Percentiles rank a stretch among this genome's conserved stretches.
Evolutionary conservation across 2,888 invertebrate species (phyloP).

Genomic region (Muschampia plurimacula): DNA sequence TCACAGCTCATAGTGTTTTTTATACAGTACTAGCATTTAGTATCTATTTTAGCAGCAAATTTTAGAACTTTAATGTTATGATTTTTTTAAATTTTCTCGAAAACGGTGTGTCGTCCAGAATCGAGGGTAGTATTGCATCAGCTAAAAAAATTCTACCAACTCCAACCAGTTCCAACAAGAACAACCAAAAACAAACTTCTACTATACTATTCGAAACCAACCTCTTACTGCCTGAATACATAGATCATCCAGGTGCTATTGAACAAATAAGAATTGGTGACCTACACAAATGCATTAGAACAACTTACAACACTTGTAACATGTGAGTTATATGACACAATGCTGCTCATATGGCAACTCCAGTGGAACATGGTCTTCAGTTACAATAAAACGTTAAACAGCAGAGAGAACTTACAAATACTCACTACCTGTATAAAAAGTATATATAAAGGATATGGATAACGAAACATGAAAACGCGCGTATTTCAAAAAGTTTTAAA

Average conservation of each 20-base stretch:
- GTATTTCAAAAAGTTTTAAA: slow-evolving; percentile 18
- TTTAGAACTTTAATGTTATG: too few relatives aligned
- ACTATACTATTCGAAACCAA: too few relatives aligned
- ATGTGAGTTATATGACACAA: not conserved
- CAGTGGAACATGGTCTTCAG: not conserved
- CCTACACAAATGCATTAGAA: slow-evolving; percentile 6
- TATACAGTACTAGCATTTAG: too few relatives aligned
- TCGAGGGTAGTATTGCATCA: too few relatives aligned
- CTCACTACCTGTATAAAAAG: not conserved
- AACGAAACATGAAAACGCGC: slow-evolving; percentile 6
- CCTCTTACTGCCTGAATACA: not conserved
- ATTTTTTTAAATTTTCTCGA: too few relatives aligned
- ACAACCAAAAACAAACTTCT: too few relatives aligned
- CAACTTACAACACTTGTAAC: not conserved
- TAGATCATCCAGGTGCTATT: slow-evolving; percentile 1
- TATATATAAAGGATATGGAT: slow-evolving; percentile 13
- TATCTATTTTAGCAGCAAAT: too few relatives aligned
- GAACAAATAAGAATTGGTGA: not conserved
- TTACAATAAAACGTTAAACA: not conserved
- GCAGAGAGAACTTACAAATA: slow-evolving; percentile 2
- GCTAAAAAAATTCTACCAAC: too few relatives aligned
- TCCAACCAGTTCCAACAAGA: too few relatives aligned
- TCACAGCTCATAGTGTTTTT: too few relatives aligned
- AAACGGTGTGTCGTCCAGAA: too few relatives aligned
- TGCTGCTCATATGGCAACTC: too few relatives aligned